A percentile compares a stretch with the other conserved stretches of the same genome.
These are phyloP conservation scores for Gallirallus australis DNA, from an alignment of 2,797 vertebrate genomes.

Conservation along the genomic window DNA sequence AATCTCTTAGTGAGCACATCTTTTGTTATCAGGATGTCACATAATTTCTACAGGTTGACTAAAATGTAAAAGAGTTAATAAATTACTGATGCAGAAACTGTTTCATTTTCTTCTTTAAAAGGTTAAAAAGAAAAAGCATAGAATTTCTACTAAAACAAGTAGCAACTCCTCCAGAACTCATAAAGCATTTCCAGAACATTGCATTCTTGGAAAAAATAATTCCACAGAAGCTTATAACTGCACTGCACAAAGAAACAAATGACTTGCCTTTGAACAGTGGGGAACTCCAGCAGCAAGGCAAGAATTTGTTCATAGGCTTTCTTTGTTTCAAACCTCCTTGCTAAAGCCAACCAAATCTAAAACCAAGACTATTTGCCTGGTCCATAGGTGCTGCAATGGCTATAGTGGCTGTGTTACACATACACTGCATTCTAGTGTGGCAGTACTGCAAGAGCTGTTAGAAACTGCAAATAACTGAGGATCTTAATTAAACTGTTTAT, in stretches of 20 bases:
- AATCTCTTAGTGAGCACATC: not conserved
- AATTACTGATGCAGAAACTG: not conserved
- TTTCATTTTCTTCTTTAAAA: not conserved
- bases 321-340: not conserved
- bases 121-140: not conserved
- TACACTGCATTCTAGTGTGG: constrained; percentile 6
- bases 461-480: constrained; percentile 39
- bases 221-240: not conserved
- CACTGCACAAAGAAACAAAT: not conserved
- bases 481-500: constrained; percentile 44
- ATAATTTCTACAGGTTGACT: not conserved
- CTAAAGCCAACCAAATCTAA: not conserved
- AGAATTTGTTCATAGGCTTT: not conserved
- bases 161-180: not conserved
- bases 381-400: not conserved
- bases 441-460: not conserved
- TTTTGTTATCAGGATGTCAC: not conserved
- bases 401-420: not conserved
- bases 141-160: not conserved
- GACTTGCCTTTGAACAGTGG: not conserved
- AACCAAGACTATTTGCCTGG: constrained; percentile 3
- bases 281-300: not conserved
- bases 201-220: not conserved
- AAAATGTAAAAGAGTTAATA: not conserved
- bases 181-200: not conserved